Evolutionary conservation across 2,888 invertebrate species (phyloP), one percentile per base, ranked within the genome.

Genomic region (Metopia argyrocephala): DNA sequence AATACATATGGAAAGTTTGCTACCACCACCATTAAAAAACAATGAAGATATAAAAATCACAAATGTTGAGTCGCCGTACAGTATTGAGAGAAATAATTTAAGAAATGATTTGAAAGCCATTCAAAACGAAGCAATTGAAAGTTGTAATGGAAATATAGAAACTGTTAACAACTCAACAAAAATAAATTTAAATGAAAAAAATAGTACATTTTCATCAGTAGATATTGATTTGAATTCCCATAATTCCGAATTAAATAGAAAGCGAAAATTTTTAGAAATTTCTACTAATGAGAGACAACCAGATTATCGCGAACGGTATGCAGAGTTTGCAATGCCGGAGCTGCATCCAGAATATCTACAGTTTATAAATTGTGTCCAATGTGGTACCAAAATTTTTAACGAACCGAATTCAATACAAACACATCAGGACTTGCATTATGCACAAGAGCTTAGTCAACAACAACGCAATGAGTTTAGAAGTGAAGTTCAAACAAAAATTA

Each of bases 371-470:
- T 97, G 97, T 89, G 87, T 92, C 2, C 92, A 94, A 86, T 97
- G 97, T 89, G 91, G 92, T 5, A 92, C 93, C 86, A 87, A 89
- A 54, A 90, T 96, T 85, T 83, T 86, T 0, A 87, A 91, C 2
- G 91, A 92, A 87, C 92, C 93, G 78, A 76, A 50, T 9, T 78
- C 84, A 0, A 88, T 94, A 75, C 92, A 92, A 38, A 93, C 93
- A 76, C 97, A 97, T 89, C 89, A 93, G 15, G 97, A 96, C 88
- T 94, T 93, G 85, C 96, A 96, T 89, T 91, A 94, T 68, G 96
- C 96, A 0, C 89, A 94, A 75, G 92, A 93, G 83, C 87, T 96
- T 9, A 93, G 93, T 85, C 92, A 93, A 45, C 92, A 94, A 87
- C 91, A 93, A 76, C 91, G 92, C 68, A 84, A 76, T 20, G 87